Conservation (phyloP, 2,113 vertebrate genomes). For the Petaurus breviceps region DNA sequence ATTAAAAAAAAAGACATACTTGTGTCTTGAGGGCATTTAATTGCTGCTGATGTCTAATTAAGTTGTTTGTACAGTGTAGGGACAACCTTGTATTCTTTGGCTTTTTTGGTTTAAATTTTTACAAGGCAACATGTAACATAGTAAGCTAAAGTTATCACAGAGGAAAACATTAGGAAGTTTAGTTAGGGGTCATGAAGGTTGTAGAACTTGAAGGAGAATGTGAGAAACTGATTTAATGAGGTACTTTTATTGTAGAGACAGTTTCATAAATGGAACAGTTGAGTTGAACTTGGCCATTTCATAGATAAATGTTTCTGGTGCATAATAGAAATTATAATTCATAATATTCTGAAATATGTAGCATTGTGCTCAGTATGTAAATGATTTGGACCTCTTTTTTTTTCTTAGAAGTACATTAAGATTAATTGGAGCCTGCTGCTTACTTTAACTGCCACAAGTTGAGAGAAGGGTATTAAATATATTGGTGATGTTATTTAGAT, state of each 20-base stretch:
- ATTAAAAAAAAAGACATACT: conserved; percentile 24
- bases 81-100: conserved; percentile 30
- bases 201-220: conserved; percentile 43
- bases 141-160: conserved; percentile 42
- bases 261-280: neutral
- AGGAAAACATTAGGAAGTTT: conserved; percentile 48
- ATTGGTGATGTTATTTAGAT: neutral
- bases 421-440: conserved; percentile 27
- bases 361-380: conserved; percentile 30
- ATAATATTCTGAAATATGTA: conserved; percentile 28
- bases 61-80: neutral
- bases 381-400: conserved; percentile 39
- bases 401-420: conserved; percentile 55
- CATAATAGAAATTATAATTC: conserved; percentile 53
- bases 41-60: neutral
- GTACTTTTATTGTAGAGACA: conserved; percentile 47
- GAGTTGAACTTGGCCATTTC: conserved; percentile 24
- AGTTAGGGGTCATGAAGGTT: neutral
- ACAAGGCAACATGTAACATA: conserved; percentile 43
- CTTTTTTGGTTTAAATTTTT: conserved; percentile 23
- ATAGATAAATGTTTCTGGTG: neutral
- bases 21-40: neutral
- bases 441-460: conserved; percentile 36
- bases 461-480: neutral
- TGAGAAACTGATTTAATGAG: conserved; percentile 54